Conservation (phyloP, 2,797 vertebrate genomes). For the Lutjanus argentimaculatus region DNA sequence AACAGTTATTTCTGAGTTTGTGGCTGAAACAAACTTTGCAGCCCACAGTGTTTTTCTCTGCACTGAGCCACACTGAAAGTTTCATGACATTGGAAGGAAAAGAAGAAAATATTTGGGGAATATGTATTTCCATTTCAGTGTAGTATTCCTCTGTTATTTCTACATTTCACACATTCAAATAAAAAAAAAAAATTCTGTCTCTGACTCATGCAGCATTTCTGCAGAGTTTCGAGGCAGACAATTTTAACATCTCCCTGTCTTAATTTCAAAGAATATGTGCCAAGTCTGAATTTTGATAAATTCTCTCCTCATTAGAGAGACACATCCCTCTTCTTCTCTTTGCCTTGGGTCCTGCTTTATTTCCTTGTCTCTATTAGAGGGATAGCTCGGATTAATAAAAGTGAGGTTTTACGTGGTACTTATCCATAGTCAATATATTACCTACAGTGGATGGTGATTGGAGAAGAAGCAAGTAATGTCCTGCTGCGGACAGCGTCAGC, state of each 20-base stretch:
- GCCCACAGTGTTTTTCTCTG: conserved; percentile 10
- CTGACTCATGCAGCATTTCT: conserved; percentile 24
- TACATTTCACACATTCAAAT: conserved; percentile 20
- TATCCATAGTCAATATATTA: too few species aligned
- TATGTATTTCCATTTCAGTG: conserved; percentile 23
- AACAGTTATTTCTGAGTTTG: conserved; percentile 17
- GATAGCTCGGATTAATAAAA: too few species aligned
- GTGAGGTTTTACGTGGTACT: too few species aligned
- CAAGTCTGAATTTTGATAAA: conserved; percentile 9
- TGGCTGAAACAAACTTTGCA: conserved; percentile 15
- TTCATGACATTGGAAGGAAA: conserved; percentile 30
- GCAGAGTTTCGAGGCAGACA: conserved; percentile 1
- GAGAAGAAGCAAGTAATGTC: too few species aligned
- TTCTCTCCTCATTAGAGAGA: conserved; percentile 4
- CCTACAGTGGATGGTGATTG: too few species aligned
- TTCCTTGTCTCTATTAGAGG: not conserved
- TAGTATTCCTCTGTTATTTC: conserved; percentile 12
- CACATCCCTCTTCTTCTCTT: not conserved
- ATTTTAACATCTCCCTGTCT: not conserved
- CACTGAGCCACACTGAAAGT: conserved; percentile 19
- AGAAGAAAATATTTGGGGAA: conserved; percentile 3
- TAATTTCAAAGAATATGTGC: conserved; percentile 10
- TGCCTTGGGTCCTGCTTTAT: not conserved
- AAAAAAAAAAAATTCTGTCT: conserved; percentile 16
- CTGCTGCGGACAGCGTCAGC: too few species aligned